Base-by-base conservation (phyloP, 2,797 vertebrate species). In the Cynopterus sphinx region DNA sequence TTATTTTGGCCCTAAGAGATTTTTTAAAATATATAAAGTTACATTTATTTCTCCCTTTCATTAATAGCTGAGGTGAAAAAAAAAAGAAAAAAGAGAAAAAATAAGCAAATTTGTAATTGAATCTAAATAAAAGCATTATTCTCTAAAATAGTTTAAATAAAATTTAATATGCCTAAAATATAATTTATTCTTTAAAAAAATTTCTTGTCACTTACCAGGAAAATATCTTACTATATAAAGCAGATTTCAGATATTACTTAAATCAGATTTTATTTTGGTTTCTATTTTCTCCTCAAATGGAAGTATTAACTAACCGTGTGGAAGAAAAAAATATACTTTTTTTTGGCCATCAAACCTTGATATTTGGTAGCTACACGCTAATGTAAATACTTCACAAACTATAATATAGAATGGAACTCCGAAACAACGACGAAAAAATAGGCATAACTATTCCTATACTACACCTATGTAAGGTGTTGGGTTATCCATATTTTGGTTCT, bases 401-500 rank as follows among this genome's bases (percentile, higher is more conserved):
- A 9, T 59, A 39, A n/a, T 17, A 28, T 26, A 63, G 28, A 28
- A 61, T 53, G 24, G 81, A 83, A 71, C 51, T 67, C 71, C 63
- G 73, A 63, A 55, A 79, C 6, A 53, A 46, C 46, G 59, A 95
- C 22, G 12, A 13, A 46, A 71, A 74, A 91, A 68, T 31, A 41
- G 11, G 3, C 9, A 4, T 63, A 59, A 53, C 6, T 41, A 26
- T 33, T 13, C 16, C 39, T 74, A 36, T 3, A 9, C 26, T 77
- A n/a, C 28, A 59, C 22, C 41, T 81, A 17, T 8, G 4, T 31
- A 59, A 68, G 10, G 57, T 87, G 90, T 77, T 19, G 26, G 7
- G 1, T 74, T 36, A 70, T 93, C n/a, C 81, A 79, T 82, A 90
- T 94, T 86, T 85, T 91, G 19, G 88, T 90, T 96, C 87, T 95